Evolutionary conservation across 2,888 invertebrate genomes (phyloP).

Genomic region (Serripes groenlandicus): DNA sequence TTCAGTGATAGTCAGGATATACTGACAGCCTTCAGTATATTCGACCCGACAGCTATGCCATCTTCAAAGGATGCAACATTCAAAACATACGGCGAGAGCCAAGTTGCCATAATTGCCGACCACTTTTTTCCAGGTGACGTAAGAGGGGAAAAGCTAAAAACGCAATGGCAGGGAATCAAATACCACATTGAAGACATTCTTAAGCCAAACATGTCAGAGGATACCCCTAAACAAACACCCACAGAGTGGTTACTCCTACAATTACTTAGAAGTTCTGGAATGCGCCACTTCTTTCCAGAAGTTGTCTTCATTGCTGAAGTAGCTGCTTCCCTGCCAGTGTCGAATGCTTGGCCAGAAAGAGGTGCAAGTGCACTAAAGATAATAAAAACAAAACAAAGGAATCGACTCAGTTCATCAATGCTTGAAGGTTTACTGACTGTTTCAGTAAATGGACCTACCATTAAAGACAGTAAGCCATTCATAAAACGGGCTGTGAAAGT

Average conservation of each 20-base stretch:
- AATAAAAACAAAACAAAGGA: slow-evolving; percentile 50
- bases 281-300: slow-evolving; percentile 26
- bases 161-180: slow-evolving; percentile 51
- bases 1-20: slow-evolving; percentile 31
- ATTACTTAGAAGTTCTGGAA: slow-evolving; percentile 8
- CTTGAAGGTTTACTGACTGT: slow-evolving; percentile 15
- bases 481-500: too few species aligned
- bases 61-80: neutral
- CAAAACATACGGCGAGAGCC: slow-evolving; percentile 27
- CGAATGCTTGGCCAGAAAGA: slow-evolving; percentile 68
- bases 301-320: slow-evolving; percentile 45
- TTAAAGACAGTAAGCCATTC: too few species aligned
- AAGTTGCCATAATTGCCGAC: slow-evolving; percentile 8
- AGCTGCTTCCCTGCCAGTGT: slow-evolving; percentile 57
- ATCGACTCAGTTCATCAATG: slow-evolving; percentile 15
- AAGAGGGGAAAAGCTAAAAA: slow-evolving; percentile 13
- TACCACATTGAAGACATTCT: slow-evolving; percentile 38
- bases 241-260: slow-evolving; percentile 42
- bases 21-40: slow-evolving; percentile 31
- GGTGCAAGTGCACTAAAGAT: slow-evolving; percentile 64
- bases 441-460: slow-evolving; percentile 8
- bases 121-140: slow-evolving; percentile 37
- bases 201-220: slow-evolving; percentile 26
- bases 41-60: slow-evolving; percentile 47
- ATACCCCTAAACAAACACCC: neutral